Percentiles rank a stretch among this genome's conserved stretches.
Evolutionary conservation across 2,888 invertebrate species (phyloP).

Genomic region (Parochlus steinenii): DNA sequence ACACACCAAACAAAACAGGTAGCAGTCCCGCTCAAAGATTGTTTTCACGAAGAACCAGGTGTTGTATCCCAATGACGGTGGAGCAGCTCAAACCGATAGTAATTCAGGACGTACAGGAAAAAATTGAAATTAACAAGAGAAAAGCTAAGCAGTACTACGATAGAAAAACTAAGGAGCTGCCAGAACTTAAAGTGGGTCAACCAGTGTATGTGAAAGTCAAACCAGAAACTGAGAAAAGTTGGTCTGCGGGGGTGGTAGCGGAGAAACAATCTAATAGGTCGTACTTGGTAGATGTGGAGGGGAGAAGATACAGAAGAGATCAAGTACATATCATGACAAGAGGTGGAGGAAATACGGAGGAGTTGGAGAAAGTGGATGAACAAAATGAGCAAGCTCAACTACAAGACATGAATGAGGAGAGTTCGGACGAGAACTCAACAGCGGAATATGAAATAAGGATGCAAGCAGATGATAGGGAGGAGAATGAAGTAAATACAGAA

Average conservation of each 20-base stretch:
- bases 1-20: slow-evolving; percentile 12
- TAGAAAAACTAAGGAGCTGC: neutral
- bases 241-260: neutral
- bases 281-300: neutral
- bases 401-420: too few relatives aligned
- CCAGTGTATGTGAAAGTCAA: neutral
- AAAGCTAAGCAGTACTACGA: neutral
- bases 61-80: neutral
- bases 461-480: too few relatives aligned
- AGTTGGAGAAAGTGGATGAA: too few relatives aligned
- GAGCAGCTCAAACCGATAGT: neutral
- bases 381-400: too few relatives aligned
- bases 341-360: too few relatives aligned
- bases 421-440: too few relatives aligned
- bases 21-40: slow-evolving; percentile 17
- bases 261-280: neutral
- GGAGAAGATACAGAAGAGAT: neutral
- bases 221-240: neutral
- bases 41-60: too few relatives aligned
- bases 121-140: neutral
- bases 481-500: too few relatives aligned
- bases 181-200: neutral
- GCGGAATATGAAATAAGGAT: too few relatives aligned
- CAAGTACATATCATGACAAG: neutral
- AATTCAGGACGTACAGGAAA: neutral